Percentiles rank a stretch among this genome's conserved stretches.
These are phyloP conservation scores for Dolichotis patagonum DNA, from an alignment of 2,113 vertebrate species.

Conservation along the genomic window DNA sequence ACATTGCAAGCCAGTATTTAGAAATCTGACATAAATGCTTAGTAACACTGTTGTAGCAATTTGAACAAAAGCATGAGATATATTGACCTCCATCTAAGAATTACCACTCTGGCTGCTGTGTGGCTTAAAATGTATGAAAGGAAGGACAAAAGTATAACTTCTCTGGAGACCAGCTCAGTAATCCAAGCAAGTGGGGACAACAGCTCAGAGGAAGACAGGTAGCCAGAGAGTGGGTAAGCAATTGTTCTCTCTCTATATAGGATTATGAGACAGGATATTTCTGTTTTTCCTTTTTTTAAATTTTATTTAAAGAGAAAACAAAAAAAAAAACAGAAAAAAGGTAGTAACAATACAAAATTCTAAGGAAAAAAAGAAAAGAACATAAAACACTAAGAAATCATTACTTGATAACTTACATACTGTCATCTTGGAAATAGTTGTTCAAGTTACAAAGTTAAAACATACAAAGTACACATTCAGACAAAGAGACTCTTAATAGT, in stretches of 20 bases:
- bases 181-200: not conserved
- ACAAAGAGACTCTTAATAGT: no score
- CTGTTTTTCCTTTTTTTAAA: no score
- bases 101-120: not conserved
- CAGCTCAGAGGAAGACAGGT: not conserved
- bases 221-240: not conserved
- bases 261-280: not conserved
- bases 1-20: not conserved
- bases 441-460: no score
- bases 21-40: not conserved
- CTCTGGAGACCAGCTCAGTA: not conserved
- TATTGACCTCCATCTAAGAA: not conserved
- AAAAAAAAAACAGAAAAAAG: no score
- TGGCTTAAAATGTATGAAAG: not conserved
- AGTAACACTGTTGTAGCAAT: not conserved
- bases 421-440: no score
- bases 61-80: not conserved
- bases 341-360: no score
- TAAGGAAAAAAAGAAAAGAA: no score
- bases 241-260: not conserved
- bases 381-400: no score
- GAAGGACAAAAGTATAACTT: not conserved
- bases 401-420: no score
- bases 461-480: no score
- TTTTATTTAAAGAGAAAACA: no score